Base-by-base conservation (phyloP, 2,113 vertebrate species). In the Scomber japonicus region DNA sequence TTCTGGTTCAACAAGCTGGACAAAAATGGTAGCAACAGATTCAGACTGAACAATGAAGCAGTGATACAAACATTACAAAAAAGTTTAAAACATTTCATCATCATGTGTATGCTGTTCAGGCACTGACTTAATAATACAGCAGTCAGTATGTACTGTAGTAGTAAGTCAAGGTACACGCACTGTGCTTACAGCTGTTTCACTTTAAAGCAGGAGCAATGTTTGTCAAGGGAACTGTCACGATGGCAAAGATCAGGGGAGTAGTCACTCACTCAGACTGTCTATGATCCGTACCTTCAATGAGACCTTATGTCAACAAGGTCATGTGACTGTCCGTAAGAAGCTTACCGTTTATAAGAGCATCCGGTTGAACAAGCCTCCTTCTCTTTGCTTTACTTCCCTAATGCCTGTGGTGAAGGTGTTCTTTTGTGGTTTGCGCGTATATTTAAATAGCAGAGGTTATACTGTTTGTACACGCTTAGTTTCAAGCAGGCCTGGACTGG, bases 1-100 rank as follows among this genome's bases (percentile, higher is more conserved):
- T 78, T 89, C 73, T 88, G 93, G 53, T 93, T 91, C 51, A 93
- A 75, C 77, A 93, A 80, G 19, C 91, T 95, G 71, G 3, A 71
- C 11, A 73, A 67, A 76, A n/a, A 74, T 3, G 2, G 5, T 2
- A 44, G 0, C 5, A 19, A 13, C 7, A 44, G 30, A 24, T 51
- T 7, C 24, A 27, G 48, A 46, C 2, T 4, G 16, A 60, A 17
- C 0, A 62, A 48, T 5, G 48, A 45, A 46, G 21, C 2, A 51
- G n/a, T 27, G 16, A 64, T 19, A 16, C 11, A 44, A 56, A 21
- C 0, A 12, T 19, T 1, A 21, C 31, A 66, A 51, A 15, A 6
- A 11, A 10, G 0, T 10, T 3, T n/a, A 11, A 31, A 50, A 27
- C 16, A 16, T 24, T 35, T 35, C 24, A 5, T n/a, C 0, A 27